Evolutionary conservation across 2,113 vertebrate genomes (phyloP).

Genomic region (Lamprologus tigripictilis): DNA sequence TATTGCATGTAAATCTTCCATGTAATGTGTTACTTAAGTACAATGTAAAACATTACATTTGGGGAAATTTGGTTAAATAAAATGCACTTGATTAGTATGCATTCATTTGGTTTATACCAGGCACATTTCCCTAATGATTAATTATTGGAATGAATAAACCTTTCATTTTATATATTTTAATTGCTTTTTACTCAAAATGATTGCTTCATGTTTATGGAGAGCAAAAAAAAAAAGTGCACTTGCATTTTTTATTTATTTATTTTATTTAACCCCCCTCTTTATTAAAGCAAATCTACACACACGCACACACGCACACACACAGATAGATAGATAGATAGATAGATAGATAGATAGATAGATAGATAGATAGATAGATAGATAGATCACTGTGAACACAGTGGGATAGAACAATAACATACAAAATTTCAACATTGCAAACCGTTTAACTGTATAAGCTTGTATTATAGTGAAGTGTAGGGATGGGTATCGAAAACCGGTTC

Average conservation of each 20-base stretch:
- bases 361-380: not conserved
- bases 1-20: not conserved
- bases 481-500: no score
- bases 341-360: not conserved
- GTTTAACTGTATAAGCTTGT: not conserved
- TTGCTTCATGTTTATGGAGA: not conserved
- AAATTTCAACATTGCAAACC: not conserved
- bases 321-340: not conserved
- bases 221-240: not conserved
- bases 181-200: not conserved
- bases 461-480: not conserved
- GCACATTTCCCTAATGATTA: not conserved
- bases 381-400: not conserved
- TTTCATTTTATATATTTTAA: not conserved
- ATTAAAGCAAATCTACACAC: not conserved
- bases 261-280: not conserved
- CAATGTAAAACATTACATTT: not conserved
- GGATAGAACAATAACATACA: not conserved
- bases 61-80: not conserved
- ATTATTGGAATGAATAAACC: not conserved
- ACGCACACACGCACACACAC: rapidly evolving
- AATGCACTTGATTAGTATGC: not conserved
- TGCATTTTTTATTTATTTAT: not conserved
- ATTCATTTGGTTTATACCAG: not conserved
- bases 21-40: not conserved